Evolutionary conservation across 2,113 vertebrate species (phyloP).

Genomic region (Nothoprocta pentlandii): DNA sequence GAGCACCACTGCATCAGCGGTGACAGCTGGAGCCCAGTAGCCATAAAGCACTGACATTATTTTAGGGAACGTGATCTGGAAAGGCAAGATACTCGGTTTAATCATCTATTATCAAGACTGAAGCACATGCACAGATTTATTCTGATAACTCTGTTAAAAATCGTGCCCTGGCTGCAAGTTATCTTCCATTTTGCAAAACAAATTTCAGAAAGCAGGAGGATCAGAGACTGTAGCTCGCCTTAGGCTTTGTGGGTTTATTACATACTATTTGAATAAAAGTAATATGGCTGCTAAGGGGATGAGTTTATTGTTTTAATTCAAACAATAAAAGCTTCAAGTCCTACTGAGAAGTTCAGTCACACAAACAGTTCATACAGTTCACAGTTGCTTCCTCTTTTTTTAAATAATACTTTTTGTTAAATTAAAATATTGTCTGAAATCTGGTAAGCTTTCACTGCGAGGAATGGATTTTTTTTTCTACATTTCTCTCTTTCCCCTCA

Average conservation of each 20-base stretch:
- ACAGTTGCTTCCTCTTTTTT: not conserved
- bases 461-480: not conserved
- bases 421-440: not conserved
- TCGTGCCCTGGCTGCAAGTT: not conserved
- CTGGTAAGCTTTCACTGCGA: not conserved
- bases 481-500: not conserved
- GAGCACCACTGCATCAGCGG: not conserved
- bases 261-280: not conserved
- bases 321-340: not conserved
- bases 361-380: not conserved
- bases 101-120: not conserved
- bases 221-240: not conserved
- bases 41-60: not conserved
- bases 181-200: not conserved
- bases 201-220: not conserved
- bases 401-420: not conserved
- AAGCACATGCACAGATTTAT: fast-evolving
- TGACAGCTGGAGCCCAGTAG: not conserved
- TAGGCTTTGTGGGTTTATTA: not conserved
- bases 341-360: not conserved
- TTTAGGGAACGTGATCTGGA: not conserved
- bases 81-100: not conserved
- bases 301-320: too few species aligned
- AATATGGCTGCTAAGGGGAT: not conserved
- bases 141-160: not conserved